phyloP scores from a whole-genome alignment of 2,888 invertebrate genomes.

The Apeira syringaria region DNA sequence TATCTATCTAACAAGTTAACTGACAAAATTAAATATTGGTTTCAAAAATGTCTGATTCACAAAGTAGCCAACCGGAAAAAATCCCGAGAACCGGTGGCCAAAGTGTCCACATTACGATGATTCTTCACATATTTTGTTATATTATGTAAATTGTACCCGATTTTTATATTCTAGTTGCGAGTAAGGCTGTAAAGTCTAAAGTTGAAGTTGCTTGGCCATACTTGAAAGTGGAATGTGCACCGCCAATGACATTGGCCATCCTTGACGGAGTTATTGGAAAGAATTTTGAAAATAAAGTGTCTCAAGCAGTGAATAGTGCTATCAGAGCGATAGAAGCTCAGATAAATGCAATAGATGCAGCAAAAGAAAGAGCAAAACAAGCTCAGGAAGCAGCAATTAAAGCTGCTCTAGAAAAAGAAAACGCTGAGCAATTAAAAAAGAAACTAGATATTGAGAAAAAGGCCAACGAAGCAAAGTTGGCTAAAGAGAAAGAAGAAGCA shows the following conservation, averaged over 20 bases:
- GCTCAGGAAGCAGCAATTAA: constrained; percentile 47
- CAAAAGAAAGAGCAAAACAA: constrained; percentile 36
- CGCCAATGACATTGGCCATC: constrained; percentile 54
- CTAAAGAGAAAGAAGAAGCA: constrained; percentile 31
- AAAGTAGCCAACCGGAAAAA: too few relatives aligned
- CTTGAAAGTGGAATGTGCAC: constrained; percentile 65
- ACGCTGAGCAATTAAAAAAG: constrained; percentile 45
- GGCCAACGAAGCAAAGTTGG: constrained; percentile 30
- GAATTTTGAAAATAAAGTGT: constrained; percentile 47
- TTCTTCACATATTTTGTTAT: too few relatives aligned
- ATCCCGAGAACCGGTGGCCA: too few relatives aligned
- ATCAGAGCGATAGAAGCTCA: constrained; percentile 38
- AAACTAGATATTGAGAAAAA: constrained; percentile 36
- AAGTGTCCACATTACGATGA: too few relatives aligned
- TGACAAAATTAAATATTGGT: too few relatives aligned
- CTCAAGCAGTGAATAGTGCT: constrained; percentile 36
- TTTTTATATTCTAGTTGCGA: constrained; percentile 46
- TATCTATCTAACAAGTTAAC: too few relatives aligned
- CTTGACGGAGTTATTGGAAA: constrained; percentile 52
- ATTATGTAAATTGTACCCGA: too few relatives aligned
- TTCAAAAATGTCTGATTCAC: too few relatives aligned
- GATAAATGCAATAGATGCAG: constrained; percentile 52
- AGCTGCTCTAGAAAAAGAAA: constrained; percentile 46
- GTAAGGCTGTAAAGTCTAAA: constrained; percentile 42
- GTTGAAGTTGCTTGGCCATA: constrained; percentile 59